Conservation (phyloP, 2,113 vertebrate species). For the Xerus inauris region DNA sequence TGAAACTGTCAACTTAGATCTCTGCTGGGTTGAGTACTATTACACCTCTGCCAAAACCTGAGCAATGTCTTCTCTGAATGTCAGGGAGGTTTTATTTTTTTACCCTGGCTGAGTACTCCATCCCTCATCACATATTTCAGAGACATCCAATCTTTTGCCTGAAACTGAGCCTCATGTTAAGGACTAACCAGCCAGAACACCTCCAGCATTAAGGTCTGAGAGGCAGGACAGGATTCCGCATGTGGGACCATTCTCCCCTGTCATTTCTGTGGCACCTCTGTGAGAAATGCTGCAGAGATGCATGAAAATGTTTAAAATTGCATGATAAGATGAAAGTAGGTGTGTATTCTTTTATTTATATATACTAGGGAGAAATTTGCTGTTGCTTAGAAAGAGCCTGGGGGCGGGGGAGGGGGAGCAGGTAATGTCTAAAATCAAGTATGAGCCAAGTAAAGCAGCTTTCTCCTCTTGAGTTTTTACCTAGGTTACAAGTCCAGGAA, state of each 20-base stretch:
- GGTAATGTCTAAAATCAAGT: neutral
- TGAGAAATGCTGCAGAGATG: neutral
- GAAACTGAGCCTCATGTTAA: neutral
- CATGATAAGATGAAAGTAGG: neutral
- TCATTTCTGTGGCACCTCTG: neutral
- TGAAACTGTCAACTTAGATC: conserved; percentile 61
- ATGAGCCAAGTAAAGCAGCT: neutral
- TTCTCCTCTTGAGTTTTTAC: neutral
- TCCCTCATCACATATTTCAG: conserved; percentile 45
- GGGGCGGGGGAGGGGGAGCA: too few species aligned
- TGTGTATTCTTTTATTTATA: neutral
- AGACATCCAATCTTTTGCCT: neutral
- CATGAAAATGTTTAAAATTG: neutral
- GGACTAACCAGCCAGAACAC: neutral
- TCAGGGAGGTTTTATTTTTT: conserved; percentile 32
- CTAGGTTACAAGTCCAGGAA: neutral
- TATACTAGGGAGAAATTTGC: neutral
- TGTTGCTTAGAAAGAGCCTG: neutral
- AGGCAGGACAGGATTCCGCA: neutral
- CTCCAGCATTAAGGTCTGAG: neutral
- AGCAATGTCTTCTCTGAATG: conserved; percentile 19
- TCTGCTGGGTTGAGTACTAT: conserved; percentile 44
- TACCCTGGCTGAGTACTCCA: neutral
- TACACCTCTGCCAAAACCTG: conserved; percentile 52
- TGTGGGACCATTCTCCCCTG: neutral